phyloP scores from a whole-genome alignment of 2,797 vertebrate species.

The Falco berigora region DNA sequence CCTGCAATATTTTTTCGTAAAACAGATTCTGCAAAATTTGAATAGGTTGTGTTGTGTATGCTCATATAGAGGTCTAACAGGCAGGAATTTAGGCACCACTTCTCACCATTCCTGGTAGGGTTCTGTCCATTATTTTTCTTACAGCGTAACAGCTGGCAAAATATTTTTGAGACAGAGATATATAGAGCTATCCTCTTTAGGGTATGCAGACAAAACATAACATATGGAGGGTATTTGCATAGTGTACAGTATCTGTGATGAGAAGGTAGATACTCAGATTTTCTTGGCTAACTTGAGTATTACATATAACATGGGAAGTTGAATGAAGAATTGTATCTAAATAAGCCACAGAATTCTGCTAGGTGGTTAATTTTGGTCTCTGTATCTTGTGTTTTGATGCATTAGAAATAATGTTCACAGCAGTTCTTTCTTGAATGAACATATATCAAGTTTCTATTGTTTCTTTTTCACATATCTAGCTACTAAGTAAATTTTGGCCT shows the following conservation, averaged over 20 bases:
- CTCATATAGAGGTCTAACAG: neutral
- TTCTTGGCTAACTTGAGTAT: neutral
- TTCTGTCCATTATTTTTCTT: neutral
- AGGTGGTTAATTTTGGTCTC: neutral
- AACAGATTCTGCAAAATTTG: neutral
- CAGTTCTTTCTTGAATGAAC: neutral
- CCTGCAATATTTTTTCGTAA: neutral
- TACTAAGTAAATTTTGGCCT: neutral
- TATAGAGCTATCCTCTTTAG: neutral
- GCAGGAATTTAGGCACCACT: neutral
- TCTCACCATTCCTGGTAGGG: neutral
- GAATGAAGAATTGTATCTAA: neutral
- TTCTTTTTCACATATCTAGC: neutral
- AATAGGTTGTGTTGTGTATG: neutral
- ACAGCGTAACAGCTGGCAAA: neutral
- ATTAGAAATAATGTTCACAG: neutral
- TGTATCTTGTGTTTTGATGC: neutral
- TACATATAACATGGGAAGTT: neutral
- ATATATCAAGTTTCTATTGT: neutral
- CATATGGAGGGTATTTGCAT: conserved; percentile 30
- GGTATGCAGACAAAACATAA: neutral
- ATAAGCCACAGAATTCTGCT: neutral
- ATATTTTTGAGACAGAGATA: conserved; percentile 20
- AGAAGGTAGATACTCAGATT: neutral
- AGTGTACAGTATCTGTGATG: neutral